Evolutionary conservation across 1,140 invertebrate genomes (phyloP).

Genomic region (Camponotus pennsylvanicus): DNA sequence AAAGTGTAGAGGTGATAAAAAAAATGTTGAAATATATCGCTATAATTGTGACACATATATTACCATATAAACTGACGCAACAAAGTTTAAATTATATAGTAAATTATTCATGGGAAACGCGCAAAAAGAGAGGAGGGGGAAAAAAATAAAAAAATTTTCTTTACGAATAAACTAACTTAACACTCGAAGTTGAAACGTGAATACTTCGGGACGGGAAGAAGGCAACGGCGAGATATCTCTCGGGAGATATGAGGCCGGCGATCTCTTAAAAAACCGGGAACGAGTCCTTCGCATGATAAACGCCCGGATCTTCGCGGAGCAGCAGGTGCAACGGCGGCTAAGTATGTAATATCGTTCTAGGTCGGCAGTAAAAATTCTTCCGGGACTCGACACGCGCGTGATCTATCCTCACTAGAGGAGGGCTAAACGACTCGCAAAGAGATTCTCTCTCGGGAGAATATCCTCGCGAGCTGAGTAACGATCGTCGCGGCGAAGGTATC

Average conservation of each 20-base stretch:
- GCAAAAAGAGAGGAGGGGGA: no score
- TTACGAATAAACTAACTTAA: not conserved
- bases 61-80: not conserved
- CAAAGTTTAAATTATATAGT: no score
- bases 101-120: not conserved
- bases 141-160: not conserved
- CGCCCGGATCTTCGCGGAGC: conserved; percentile 37
- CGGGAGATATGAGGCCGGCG: conserved; percentile 25
- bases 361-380: conserved; percentile 60
- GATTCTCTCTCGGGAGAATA: conserved; percentile 50
- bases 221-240: not conserved
- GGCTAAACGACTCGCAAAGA: conserved; percentile 54
- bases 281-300: conserved; percentile 53
- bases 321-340: conserved; percentile 60
- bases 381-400: conserved; percentile 30
- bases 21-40: no score
- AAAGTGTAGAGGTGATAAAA: not conserved
- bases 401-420: conserved; percentile 55
- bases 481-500: conserved; percentile 25
- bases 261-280: conserved; percentile 57
- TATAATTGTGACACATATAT: not conserved
- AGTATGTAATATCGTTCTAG: conserved; percentile 60
- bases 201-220: not conserved
- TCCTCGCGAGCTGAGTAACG: conserved; percentile 40
- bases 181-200: conserved; percentile 18